phyloP scores from a whole-genome alignment of 2,888 invertebrate genomes.

The Harpagoxenus sublaevis region DNA sequence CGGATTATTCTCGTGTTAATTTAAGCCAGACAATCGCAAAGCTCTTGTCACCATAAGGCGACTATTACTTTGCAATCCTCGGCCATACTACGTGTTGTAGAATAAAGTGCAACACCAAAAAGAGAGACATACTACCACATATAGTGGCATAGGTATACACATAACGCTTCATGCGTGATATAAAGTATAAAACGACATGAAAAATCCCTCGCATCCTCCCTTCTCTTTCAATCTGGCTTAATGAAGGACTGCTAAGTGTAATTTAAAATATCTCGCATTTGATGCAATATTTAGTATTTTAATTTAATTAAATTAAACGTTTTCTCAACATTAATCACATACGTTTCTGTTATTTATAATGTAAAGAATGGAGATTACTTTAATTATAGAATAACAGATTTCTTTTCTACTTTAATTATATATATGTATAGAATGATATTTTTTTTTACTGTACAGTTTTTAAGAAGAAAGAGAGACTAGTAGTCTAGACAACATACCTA shows the following conservation, averaged over 20 bases:
- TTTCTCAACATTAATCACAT: background rate
- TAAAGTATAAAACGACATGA: constrained; percentile 25
- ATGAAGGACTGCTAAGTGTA: constrained; percentile 4
- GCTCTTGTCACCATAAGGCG: constrained; percentile 34
- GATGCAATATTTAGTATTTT: background rate
- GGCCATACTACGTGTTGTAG: background rate
- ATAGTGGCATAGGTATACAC: background rate
- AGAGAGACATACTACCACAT: background rate
- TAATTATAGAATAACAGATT: too few species aligned
- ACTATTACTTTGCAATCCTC: constrained; percentile 36
- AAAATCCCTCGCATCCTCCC: background rate
- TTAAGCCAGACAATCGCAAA: constrained; percentile 29
- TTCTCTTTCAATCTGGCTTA: background rate
- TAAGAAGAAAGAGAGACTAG: background rate
- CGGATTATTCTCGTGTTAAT: constrained; percentile 48
- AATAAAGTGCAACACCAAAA: constrained; percentile 20
- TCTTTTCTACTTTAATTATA: too few species aligned
- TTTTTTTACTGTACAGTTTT: background rate
- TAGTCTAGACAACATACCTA: too few species aligned
- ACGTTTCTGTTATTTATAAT: background rate
- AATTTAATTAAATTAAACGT: background rate
- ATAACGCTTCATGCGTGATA: constrained; percentile 17
- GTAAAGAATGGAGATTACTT: background rate
- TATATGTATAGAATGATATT: background rate
- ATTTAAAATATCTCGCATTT: constrained; percentile 3